Conservation (phyloP, 1,140 invertebrate genomes). For the Drosophila ambigua region DNA sequence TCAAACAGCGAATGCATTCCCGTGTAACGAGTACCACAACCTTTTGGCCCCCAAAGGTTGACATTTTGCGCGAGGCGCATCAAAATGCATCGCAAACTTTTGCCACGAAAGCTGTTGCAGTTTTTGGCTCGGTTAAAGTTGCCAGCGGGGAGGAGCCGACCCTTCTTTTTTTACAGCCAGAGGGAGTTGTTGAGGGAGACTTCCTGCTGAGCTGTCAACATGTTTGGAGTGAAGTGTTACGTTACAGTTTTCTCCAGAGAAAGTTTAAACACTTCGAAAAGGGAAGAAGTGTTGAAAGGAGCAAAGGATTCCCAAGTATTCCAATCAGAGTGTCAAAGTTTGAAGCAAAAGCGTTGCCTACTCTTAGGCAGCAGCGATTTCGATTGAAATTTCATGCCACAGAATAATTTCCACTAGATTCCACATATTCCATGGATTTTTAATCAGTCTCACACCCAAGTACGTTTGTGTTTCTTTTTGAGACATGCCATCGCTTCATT, state of each 20-base stretch:
- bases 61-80: conserved; percentile 50
- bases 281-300: background rate
- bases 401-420: background rate
- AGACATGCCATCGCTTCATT: too few species aligned
- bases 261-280: conserved; percentile 53
- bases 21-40: conserved; percentile 8
- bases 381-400: background rate
- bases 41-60: conserved; percentile 7
- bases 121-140: conserved; percentile 57
- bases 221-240: conserved; percentile 66
- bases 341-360: conserved; percentile 2
- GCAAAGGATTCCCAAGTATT: background rate
- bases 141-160: conserved; percentile 33
- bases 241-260: conserved; percentile 49
- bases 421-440: background rate
- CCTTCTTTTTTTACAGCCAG: conserved; percentile 24
- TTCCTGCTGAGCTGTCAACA: conserved; percentile 76
- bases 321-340: background rate
- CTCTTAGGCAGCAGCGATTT: conserved; percentile 3
- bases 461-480: conserved; percentile 2
- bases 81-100: conserved; percentile 72
- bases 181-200: conserved; percentile 39
- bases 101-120: conserved; percentile 51
- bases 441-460: too few species aligned
- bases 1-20: conserved; percentile 42